Evolutionary conservation across 2,888 invertebrate genomes (phyloP), one percentile per base, ranked within the genome.

Genomic region (Nebria salina): DNA sequence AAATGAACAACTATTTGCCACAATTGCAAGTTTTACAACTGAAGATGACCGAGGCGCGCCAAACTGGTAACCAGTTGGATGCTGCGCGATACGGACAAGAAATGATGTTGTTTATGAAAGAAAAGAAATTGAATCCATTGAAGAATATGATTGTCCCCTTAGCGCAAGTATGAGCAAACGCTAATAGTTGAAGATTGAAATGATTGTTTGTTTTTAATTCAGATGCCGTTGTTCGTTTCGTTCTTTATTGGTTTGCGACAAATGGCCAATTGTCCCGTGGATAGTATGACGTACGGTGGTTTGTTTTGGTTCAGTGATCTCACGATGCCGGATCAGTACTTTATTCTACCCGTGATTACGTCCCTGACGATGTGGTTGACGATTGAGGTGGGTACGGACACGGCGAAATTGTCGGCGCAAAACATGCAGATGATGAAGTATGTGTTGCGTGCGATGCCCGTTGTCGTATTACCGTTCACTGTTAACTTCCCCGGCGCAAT

Each of bases 231-330:
- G 15, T 99, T 99, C 87, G 89, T 98, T 83, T 97, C 98, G 0
- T 95, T 97, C 87, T 99, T 98, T 87, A 92, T 96, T 89, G 97
- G 95, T 0, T 89, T 99, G 73, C 91, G 96, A 84, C 90, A 92
- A 83, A 98, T 99, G 98, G 93, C 97, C 0, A 95, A 94, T 86
- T 92, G 94, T 43, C 98, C 98, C 1, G 95, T 99, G 64, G 97
- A 96, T 68, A 97, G 97, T 87, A 92, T 99, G 92, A 92, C 93
- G 83, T 90, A 92, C 0, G 99, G 99, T 43, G 99, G 99, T 0
- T 84, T 97, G 0, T 93, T 92, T 85, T 99, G 99, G 99, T 98
- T 99, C 87, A 90, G 92, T 2, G 98, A 99, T 91, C 91, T 99
- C 72, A 97, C 98, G 0, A 88, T 96, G 9, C 92, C 95, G 2